Evolutionary conservation across 2,113 vertebrate species (phyloP), one percentile per base, ranked within the genome.

Genomic region (Megaleporinus macrocephalus): DNA sequence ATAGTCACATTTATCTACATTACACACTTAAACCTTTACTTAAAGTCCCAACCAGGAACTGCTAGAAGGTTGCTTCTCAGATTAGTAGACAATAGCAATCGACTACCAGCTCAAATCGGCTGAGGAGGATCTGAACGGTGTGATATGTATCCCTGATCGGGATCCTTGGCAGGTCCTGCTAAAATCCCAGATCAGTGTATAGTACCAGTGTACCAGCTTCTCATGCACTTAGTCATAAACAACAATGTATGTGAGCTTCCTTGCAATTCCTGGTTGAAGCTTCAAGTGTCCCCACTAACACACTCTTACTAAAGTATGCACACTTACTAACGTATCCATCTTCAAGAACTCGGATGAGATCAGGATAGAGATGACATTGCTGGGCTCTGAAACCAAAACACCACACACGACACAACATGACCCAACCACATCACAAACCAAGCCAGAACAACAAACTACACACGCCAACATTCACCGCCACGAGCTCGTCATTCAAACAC

Each of bases 281-380:
- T 61, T 61, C 11, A 61, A 24, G 24, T 12, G 13, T 22, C 6
- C 10, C 70, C 47, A 36, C 69, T 49, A 47, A 62, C 13, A 75
- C 68, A 80, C 49, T 65, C 75, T 36, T 24, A 3, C 57, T 47
- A 86, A 88, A 89, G 82, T 77, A 80, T 70, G 55, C 68, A 78
- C 95, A 98, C 98, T 98, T 95, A 99, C 98, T 94, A 99, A 95
- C 82, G 96, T 95, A 92, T 99, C 98, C 98, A 99, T 99, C 96
- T 98, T 99, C 94, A 99, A 94, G 95, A 99, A 99, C 86, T 99
- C 97, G 73, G 98, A 99, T 91, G 98, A 99, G 94, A 99, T 99
- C 90, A 99, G 97, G 94, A 99, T 98, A 87, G 98, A 99, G 95
- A 99, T 97, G 87, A 99, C 98, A 94, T 99, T 99, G 92, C 95